Evolutionary conservation across 2,888 invertebrate species (phyloP), one percentile per base, ranked within the genome.

Genomic region (Drosophila algonquin): DNA sequence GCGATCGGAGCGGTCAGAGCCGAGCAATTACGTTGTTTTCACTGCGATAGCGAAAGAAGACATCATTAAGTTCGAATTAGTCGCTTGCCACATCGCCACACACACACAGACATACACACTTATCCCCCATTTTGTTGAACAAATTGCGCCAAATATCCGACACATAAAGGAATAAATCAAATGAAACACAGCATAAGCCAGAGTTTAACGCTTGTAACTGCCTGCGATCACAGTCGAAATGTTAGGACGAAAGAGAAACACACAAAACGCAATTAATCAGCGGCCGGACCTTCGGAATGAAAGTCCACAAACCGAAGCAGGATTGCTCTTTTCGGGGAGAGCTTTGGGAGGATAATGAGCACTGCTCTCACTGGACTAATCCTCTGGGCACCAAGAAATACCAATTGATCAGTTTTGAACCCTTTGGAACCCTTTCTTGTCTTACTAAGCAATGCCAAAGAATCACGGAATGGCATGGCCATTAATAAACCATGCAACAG

Each of bases 11-110:
- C 69, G 63, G 35, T 35, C 35, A 35, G 35, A 35, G 67, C 57
- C 72, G 46, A 71, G 73, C 83, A 83, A 87, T 85, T 80, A 87
- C 75, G 67, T 61, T 84, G 69, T 79, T 73, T 78, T 84, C 80
- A 68, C 73, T 85, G 78, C 74, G 69, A 77, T 72, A 83, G 88
- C 82, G 71, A 82, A 88, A 87, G 76, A 87, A 87, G 88, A 87
- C 88, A 83, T 83, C 86, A 83, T 85, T 83, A 81, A 78, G 80
- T 80, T 74, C 73, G 53, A 80, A 83, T 83, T 85, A 82, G 73
- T 69, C 70, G 70, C 85, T 83, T 83, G 86, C 83, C 80, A 82
- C 86, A 83, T 68, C 1, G 30, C 64, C 24, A 46, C 18, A 16
- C 12, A 47, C 24, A 10, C 8, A 9, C 44, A 40, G 6, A 14